Evolutionary conservation across 2,113 vertebrate species (phyloP).

Genomic region (Nothobranchius furzeri): DNA sequence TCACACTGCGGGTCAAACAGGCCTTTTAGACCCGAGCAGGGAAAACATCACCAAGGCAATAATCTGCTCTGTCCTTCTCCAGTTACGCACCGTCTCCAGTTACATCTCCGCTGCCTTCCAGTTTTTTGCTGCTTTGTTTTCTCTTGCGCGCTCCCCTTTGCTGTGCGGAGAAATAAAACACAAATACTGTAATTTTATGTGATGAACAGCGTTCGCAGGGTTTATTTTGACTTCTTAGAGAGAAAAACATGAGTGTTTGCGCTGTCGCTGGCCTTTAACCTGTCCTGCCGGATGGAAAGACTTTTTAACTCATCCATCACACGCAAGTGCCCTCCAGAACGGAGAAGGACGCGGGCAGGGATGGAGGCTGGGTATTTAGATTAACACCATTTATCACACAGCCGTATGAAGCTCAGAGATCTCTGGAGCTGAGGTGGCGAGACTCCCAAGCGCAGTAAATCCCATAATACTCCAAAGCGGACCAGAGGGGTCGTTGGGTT

Average conservation of each 20-base stretch:
- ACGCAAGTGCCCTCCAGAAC: constrained; percentile 60
- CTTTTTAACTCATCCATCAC: constrained; percentile 74
- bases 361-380: constrained; percentile 55
- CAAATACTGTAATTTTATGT: constrained; percentile 1
- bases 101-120: constrained; percentile 46
- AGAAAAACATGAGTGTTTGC: constrained; percentile 65
- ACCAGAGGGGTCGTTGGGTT: constrained; percentile 16
- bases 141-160: constrained; percentile 8
- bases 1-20: constrained; percentile 48
- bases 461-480: constrained; percentile 38
- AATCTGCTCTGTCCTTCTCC: constrained; percentile 67
- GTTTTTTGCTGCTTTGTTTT: constrained; percentile 51
- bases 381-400: constrained; percentile 55
- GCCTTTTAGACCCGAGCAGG: constrained; percentile 34
- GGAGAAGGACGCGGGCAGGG: constrained; percentile 40
- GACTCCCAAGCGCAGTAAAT: constrained; percentile 36
- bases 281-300: constrained; percentile 69
- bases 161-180: constrained; percentile 15
- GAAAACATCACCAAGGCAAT: constrained; percentile 65
- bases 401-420: constrained; percentile 18
- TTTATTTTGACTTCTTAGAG: constrained; percentile 65
- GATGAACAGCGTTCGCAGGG: constrained; percentile 43
- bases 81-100: constrained; percentile 68
- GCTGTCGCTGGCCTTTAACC: constrained; percentile 70
- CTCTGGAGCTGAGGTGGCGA: constrained; percentile 2